phyloP scores from a whole-genome alignment of 2,113 vertebrate species.

The Caranx melampygus region DNA sequence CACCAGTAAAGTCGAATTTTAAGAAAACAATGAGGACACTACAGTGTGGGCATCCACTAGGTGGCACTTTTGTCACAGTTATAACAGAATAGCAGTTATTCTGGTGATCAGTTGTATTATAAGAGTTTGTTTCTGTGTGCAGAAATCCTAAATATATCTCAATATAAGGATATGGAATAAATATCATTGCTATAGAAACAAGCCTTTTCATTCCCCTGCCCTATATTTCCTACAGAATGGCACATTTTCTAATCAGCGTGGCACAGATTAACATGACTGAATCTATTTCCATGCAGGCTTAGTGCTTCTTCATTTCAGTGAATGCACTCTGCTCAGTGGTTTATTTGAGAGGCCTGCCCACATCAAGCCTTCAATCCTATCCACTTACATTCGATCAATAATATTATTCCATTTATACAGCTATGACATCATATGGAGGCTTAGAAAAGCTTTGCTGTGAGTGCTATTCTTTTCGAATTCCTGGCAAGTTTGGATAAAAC shows the following conservation, averaged over 20 bases:
- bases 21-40: no score
- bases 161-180: not conserved
- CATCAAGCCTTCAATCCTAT: constrained; percentile 65
- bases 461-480: constrained; percentile 45
- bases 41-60: constrained; percentile 42
- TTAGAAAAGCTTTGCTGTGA: constrained; percentile 34
- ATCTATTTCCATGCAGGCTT: constrained; percentile 37
- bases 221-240: constrained; percentile 29
- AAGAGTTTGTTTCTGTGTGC: not conserved
- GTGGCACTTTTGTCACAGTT: constrained; percentile 28
- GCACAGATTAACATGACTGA: constrained; percentile 12
- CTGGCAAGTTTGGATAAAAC: constrained; percentile 52
- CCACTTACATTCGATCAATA: constrained; percentile 74
- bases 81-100: not conserved
- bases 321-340: constrained; percentile 45
- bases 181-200: not conserved
- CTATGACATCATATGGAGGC: constrained; percentile 67
- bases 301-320: constrained; percentile 49
- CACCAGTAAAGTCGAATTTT: no score
- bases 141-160: constrained; percentile 15
- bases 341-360: constrained; percentile 55
- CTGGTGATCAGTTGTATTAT: not conserved
- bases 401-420: constrained; percentile 64
- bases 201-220: not conserved
- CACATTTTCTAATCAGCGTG: constrained; percentile 30